Conservation (phyloP, 2,888 invertebrate species). For the Phytoseiulus persimilis region DNA sequence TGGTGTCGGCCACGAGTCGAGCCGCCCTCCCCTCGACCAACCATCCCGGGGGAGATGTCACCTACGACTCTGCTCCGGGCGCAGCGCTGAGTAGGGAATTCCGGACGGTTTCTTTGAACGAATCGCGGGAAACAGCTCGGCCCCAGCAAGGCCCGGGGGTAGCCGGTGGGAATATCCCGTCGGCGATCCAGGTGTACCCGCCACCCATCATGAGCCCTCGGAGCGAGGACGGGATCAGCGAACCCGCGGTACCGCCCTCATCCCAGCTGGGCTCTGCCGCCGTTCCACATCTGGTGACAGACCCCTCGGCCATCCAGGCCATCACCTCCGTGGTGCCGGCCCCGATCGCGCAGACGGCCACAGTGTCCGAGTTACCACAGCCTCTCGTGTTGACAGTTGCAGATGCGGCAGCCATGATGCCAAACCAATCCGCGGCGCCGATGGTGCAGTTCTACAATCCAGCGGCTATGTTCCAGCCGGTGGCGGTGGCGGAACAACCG, state of each 20-base stretch:
- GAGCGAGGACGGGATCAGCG: background rate
- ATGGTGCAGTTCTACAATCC: constrained; percentile 35
- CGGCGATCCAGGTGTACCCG: background rate
- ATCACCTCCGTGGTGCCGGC: constrained; percentile 30
- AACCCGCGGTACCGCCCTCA: background rate
- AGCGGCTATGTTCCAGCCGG: constrained; percentile 25
- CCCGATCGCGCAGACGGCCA: constrained; percentile 36
- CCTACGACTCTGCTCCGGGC: background rate
- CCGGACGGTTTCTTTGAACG: background rate
- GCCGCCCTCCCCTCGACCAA: background rate
- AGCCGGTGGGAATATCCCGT: background rate
- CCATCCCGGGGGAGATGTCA: background rate
- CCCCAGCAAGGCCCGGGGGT: background rate
- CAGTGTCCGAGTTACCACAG: constrained; percentile 15
- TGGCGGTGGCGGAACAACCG: background rate
- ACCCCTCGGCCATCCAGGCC: constrained; percentile 9
- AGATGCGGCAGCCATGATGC: background rate
- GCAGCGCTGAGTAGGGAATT: background rate
- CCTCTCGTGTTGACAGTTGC: background rate
- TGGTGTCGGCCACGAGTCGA: background rate
- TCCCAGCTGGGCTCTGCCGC: background rate
- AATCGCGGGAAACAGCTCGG: background rate
- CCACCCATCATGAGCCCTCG: background rate
- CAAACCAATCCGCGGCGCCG: background rate
- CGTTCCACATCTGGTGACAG: background rate